Percentiles rank a stretch among this genome's conserved stretches.
Conservation (phyloP, 2,113 vertebrate species). For the Pelecanus crispus region DNA sequence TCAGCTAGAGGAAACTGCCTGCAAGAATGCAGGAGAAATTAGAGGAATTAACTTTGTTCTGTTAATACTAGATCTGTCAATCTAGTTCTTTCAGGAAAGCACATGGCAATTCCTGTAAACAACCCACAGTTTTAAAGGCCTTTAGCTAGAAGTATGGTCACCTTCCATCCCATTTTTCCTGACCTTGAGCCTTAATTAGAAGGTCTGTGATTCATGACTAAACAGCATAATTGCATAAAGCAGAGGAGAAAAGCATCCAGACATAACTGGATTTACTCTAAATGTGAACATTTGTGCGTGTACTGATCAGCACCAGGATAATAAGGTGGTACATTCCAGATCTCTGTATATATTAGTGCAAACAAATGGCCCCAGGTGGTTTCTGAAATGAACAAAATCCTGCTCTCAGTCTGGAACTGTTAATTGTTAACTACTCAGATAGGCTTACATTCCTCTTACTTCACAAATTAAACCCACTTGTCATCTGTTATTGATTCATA, state of each 20-base stretch:
- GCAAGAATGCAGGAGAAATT: slow-evolving; percentile 34
- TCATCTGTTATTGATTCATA: slow-evolving; percentile 37
- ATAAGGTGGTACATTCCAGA: background rate
- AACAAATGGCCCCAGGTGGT: background rate
- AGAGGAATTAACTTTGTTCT: slow-evolving; percentile 33
- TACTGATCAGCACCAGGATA: slow-evolving; percentile 1
- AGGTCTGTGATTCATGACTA: background rate
- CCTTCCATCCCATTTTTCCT: background rate
- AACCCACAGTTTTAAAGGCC: background rate
- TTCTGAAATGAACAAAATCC: background rate
- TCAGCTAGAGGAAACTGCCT: slow-evolving; percentile 3
- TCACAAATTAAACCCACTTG: slow-evolving; percentile 35
- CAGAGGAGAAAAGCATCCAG: background rate
- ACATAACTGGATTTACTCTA: background rate
- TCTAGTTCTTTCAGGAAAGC: background rate
- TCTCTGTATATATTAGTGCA: background rate
- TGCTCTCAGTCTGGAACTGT: background rate
- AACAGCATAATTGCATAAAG: background rate
- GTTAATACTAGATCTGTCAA: slow-evolving; percentile 12
- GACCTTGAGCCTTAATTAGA: slow-evolving; percentile 30
- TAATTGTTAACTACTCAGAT: slow-evolving; percentile 41
- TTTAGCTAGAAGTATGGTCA: background rate
- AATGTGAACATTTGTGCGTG: background rate
- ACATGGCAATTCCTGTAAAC: background rate
- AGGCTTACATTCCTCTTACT: slow-evolving; percentile 32